Conservation (phyloP, 2,797 vertebrate species). For the Gymnothorax javanicus region DNA sequence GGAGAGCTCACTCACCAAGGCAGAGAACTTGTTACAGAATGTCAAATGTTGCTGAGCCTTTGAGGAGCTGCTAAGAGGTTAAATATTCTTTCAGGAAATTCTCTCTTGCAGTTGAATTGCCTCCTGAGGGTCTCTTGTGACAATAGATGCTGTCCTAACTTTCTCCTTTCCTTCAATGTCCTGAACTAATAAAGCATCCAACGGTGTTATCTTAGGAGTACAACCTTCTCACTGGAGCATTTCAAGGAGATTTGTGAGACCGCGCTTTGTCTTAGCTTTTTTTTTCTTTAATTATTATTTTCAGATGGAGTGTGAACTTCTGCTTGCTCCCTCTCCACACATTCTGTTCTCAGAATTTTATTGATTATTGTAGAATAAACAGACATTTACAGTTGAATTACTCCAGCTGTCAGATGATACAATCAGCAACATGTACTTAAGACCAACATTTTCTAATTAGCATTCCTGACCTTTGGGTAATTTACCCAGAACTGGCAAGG, state of each 20-base stretch:
- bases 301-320: conserved; percentile 51
- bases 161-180: conserved; percentile 59
- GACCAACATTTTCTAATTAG: conserved; percentile 25
- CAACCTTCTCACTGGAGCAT: conserved; percentile 48
- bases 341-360: conserved; percentile 61
- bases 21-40: conserved; percentile 17
- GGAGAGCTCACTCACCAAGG: too few species aligned
- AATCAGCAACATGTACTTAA: conserved; percentile 27
- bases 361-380: conserved; percentile 28
- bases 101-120: conserved; percentile 55
- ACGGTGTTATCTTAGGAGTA: conserved; percentile 39
- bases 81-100: conserved; percentile 70
- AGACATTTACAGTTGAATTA: conserved; percentile 30
- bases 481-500: conserved; percentile 2
- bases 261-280: conserved; percentile 61
- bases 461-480: conserved; percentile 16
- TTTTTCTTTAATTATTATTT: conserved; percentile 65
- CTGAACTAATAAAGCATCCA: conserved; percentile 52
- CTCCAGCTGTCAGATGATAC: conserved; percentile 17
- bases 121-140: conserved; percentile 53
- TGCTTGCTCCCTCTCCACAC: conserved; percentile 39
- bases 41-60: conserved; percentile 51
- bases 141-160: conserved; percentile 57
- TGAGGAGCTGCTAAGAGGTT: conserved; percentile 66
- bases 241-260: conserved; percentile 61